Evolutionary conservation across 2,113 vertebrate species (phyloP).

Genomic region (Melanerpes formicivorus): DNA sequence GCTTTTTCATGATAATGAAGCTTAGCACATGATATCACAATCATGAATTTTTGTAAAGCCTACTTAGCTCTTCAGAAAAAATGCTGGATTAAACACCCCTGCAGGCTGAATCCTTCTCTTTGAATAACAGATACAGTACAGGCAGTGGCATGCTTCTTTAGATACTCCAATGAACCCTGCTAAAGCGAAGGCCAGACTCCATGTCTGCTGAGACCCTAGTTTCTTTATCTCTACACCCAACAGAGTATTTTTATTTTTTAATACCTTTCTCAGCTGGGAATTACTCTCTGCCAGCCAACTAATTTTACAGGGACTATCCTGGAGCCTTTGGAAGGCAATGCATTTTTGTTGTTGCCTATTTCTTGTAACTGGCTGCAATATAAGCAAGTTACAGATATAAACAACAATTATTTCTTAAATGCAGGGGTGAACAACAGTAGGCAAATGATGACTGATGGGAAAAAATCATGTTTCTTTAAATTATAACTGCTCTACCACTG

Average conservation of each 20-base stretch:
- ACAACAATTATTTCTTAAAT: not conserved
- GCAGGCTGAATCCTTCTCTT: conserved; percentile 56
- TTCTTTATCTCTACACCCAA: conserved; percentile 53
- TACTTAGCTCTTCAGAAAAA: conserved; percentile 61
- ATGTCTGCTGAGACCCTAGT: not conserved
- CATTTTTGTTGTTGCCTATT: not conserved
- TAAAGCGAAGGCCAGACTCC: not conserved
- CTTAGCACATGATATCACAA: conserved; percentile 64
- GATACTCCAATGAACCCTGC: conserved; percentile 19
- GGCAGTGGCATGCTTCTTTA: conserved; percentile 47
- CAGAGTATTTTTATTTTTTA: conserved; percentile 38
- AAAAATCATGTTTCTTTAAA: too few species aligned
- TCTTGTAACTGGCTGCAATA: not conserved
- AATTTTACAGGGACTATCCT: conserved; percentile 21
- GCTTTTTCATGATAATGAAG: conserved; percentile 69
- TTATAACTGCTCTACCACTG: not conserved
- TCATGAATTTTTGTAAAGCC: conserved; percentile 62
- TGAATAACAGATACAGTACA: conserved; percentile 32
- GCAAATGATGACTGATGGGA: not conserved
- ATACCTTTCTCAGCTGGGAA: conserved; percentile 26
- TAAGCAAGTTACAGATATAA: not conserved
- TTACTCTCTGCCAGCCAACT: conserved; percentile 5
- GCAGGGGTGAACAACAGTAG: not conserved
- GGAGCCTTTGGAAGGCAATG: not conserved
- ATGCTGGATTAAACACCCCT: conserved; percentile 63